Conservation (phyloP, 2,113 vertebrate genomes). For the Sylvilagus bachmani region DNA sequence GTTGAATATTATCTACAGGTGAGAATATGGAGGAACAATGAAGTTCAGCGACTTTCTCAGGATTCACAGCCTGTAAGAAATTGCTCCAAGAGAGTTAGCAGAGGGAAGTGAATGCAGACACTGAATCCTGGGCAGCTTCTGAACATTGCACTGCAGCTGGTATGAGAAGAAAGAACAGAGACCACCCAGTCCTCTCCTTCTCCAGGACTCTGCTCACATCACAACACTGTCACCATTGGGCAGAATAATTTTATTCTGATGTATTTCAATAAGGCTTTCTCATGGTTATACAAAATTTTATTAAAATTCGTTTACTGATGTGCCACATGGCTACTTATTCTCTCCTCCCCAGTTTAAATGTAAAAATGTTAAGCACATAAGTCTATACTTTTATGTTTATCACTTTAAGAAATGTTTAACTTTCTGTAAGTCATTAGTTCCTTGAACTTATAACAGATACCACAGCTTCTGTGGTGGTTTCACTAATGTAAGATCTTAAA, state of each 20-base stretch:
- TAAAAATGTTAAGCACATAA: background rate
- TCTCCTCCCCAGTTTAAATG: background rate
- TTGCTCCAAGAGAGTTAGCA: background rate
- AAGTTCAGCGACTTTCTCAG: background rate
- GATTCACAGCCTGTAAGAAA: background rate
- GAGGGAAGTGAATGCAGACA: background rate
- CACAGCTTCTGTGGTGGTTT: background rate
- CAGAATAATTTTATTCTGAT: background rate
- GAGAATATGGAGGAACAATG: background rate
- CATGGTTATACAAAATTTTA: background rate
- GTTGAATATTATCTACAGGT: background rate
- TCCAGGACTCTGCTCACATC: no score
- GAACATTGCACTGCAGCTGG: background rate
- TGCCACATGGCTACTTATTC: background rate
- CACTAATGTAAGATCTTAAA: constrained; percentile 32
- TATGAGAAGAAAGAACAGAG: background rate
- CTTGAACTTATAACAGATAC: constrained; percentile 44
- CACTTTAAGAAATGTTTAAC: constrained; percentile 16
- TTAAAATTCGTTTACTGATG: background rate
- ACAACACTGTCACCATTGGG: background rate
- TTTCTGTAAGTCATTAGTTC: background rate
- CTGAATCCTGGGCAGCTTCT: background rate
- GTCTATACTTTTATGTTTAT: background rate
- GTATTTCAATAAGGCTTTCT: background rate
- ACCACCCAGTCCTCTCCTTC: accelerated